Evolutionary conservation across 2,797 vertebrate genomes (phyloP), one percentile per base, ranked within the genome.

Genomic region (Sternotherus odoratus): DNA sequence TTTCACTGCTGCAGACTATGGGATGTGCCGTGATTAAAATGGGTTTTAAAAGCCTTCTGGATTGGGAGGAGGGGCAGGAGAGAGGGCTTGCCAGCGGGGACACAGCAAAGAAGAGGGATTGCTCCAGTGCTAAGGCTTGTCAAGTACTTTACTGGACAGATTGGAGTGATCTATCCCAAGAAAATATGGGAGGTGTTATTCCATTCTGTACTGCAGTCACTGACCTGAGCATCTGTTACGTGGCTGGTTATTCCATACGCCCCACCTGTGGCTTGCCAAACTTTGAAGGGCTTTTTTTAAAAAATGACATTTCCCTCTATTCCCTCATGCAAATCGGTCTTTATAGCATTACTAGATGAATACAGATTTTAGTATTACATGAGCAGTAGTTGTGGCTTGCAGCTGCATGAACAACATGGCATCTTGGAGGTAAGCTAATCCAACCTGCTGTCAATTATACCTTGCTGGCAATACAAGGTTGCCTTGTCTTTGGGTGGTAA

Each of bases 361-460:
- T 87, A 92, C 92, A 88, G 96, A 91, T 96, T 94, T 88, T 91
- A 92, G 81, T 91, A 95, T 96, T 88, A 60, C 86, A 86, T 94
- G 78, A 87, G 91, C 85, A 86, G 80, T 95, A 66, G 93, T 86
- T 96, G 91, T 92, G 96, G 92, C 94, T 96, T 86, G 89, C 91
- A 87, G 0, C 36, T 66, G 92, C 88, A 77, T 43, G 88, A 80
- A 4, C 30, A 19, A 48, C 94, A 43, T 1, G 8, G 60, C 57
- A 56, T 97, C 97, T 97, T 95, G 54, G 3, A 82, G 97, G 98
- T 95, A 94, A 86, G 91, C 30, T 56, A 83, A 88, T 95, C 97
- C 95, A 83, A 54, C 94, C 89, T 95, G 85, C 97, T 81, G 92
- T 49, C 87, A 89, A 82, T 94, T 92, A 81, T 97, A 49, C 91